phyloP scores from a whole-genome alignment of 2,113 vertebrate genomes.

The Cololabis saira region DNA sequence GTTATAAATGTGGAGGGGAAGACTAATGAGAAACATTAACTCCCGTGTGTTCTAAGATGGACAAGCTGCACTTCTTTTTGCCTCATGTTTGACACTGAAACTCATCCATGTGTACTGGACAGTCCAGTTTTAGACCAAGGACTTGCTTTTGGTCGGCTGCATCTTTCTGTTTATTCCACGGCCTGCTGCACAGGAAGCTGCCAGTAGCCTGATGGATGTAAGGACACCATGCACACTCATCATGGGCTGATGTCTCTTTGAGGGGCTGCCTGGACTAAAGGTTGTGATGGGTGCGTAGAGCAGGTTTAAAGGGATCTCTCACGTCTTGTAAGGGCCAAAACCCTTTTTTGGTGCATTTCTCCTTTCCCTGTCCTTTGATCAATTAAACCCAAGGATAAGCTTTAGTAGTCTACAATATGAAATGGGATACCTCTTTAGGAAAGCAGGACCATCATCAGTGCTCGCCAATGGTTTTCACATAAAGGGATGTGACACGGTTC shows the following conservation, averaged over 20 bases:
- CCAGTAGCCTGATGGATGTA: conserved; percentile 24
- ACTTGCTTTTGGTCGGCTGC: conserved; percentile 21
- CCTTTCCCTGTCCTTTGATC: too few relatives aligned
- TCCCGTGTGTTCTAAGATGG: not conserved
- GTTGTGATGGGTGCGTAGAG: not conserved
- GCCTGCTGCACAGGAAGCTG: conserved; percentile 12
- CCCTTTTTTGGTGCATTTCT: too few relatives aligned
- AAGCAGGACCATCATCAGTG: too few relatives aligned
- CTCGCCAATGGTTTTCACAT: too few relatives aligned
- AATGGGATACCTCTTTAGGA: too few relatives aligned
- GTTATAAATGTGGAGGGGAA: not conserved
- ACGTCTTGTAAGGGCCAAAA: too few relatives aligned
- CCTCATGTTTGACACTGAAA: conserved; percentile 14
- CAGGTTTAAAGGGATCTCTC: too few relatives aligned
- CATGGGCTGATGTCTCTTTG: conserved; percentile 35
- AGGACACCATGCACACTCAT: conserved; percentile 33
- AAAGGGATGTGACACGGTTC: too few relatives aligned
- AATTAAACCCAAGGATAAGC: too few relatives aligned
- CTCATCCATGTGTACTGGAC: conserved; percentile 9
- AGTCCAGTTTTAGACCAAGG: conserved; percentile 19
- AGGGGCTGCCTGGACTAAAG: not conserved
- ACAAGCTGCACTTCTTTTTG: not conserved
- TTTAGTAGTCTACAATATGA: too few relatives aligned
- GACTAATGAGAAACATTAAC: not conserved
- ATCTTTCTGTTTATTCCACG: conserved; percentile 1